Percentiles rank a stretch among this genome's conserved stretches.
phyloP scores from a whole-genome alignment of 2,113 vertebrate genomes.

The Petroica traversi region DNA sequence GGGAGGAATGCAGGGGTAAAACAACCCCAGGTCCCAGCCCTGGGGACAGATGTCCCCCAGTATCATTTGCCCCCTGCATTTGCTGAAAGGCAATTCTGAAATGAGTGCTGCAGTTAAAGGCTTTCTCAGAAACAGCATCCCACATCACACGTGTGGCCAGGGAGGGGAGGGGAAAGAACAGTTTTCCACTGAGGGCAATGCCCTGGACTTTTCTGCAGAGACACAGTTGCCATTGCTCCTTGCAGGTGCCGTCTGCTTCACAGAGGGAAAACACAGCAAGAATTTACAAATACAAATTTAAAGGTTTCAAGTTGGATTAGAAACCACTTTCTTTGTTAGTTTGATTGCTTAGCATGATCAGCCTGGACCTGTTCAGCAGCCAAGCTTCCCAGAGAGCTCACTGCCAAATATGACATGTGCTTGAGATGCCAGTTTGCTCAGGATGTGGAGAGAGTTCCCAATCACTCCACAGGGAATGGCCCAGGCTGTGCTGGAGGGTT shows the following conservation, averaged over 20 bases:
- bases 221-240: neutral
- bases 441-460: neutral
- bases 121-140: neutral
- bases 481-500: neutral
- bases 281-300: neutral
- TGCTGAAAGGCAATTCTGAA: neutral
- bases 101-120: neutral
- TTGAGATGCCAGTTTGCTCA: neutral
- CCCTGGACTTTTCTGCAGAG: neutral
- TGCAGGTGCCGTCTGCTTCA: neutral
- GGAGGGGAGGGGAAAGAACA: neutral
- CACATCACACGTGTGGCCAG: rapidly evolving
- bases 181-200: neutral
- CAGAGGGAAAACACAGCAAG: neutral
- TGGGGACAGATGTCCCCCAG: rapidly evolving
- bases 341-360: neutral
- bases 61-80: neutral
- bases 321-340: neutral
- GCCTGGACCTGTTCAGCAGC: neutral
- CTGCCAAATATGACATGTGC: neutral
- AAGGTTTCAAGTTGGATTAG: neutral
- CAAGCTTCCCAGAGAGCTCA: neutral
- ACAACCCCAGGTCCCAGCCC: neutral
- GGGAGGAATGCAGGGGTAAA: rapidly evolving
- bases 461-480: neutral